A percentile compares a stretch with the other conserved stretches of the same genome.
Conservation (phyloP, 1,140 invertebrate species). For the Lasaia peninsularis region DNA sequence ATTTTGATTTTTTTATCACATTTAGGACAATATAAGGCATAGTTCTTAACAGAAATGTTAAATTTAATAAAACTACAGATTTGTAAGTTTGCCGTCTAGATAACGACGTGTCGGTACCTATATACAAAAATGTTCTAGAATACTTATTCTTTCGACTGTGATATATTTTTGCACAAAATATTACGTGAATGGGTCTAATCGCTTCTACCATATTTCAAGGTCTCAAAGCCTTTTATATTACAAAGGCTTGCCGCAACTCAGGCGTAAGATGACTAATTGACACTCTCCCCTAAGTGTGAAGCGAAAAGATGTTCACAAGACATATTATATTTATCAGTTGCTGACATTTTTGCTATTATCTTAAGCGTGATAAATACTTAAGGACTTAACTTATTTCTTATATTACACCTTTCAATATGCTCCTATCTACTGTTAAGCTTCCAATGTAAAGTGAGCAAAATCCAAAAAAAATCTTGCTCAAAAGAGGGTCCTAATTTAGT, state of each 20-base stretch:
- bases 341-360: background rate
- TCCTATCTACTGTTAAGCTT: no score
- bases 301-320: slow-evolving; percentile 8
- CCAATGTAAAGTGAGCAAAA: no score
- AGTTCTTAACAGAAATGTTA: no score
- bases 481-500: no score
- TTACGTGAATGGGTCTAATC: background rate
- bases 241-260: background rate
- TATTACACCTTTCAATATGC: background rate
- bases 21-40: no score
- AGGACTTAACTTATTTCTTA: background rate
- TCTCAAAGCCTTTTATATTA: background rate
- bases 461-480: no score
- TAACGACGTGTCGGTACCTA: no score
- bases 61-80: no score
- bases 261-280: slow-evolving; percentile 9
- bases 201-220: background rate
- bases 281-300: background rate
- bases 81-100: no score
- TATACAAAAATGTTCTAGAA: background rate
- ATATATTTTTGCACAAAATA: background rate
- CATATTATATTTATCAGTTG: slow-evolving; percentile 2
- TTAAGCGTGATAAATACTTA: background rate
- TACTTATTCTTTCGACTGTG: background rate
- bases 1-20: no score